Percentiles rank a stretch among this genome's conserved stretches.
phyloP scores from a whole-genome alignment of 2,888 invertebrate genomes.

The Drosophila silvestris region DNA sequence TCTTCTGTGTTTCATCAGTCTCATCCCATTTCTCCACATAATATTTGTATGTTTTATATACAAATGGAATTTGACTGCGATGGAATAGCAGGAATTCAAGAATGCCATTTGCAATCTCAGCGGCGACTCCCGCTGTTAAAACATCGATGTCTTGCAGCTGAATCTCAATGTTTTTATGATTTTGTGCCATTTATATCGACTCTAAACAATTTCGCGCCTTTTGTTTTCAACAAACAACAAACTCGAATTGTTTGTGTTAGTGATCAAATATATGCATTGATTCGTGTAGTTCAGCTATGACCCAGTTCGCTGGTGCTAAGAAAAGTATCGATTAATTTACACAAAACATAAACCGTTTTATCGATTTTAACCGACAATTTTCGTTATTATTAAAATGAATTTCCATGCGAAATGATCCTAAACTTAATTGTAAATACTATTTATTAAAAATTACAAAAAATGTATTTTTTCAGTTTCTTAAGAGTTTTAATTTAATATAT shows the following conservation, averaged over 20 bases:
- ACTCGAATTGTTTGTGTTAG: slow-evolving; percentile 18
- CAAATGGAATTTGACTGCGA: slow-evolving; percentile 84
- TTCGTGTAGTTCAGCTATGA: background rate
- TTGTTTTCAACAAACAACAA: slow-evolving; percentile 40
- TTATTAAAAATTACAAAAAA: background rate
- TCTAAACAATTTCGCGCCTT: slow-evolving; percentile 48
- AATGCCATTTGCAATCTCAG: slow-evolving; percentile 78
- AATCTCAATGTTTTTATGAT: slow-evolving; percentile 69
- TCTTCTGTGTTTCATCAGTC: slow-evolving; percentile 15
- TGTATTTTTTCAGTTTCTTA: background rate
- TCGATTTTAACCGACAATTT: slow-evolving; percentile 2
- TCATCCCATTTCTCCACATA: slow-evolving; percentile 80
- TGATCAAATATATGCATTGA: background rate
- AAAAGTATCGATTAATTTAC: slow-evolving; percentile 16
- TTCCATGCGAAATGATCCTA: background rate
- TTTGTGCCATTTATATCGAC: slow-evolving; percentile 50
- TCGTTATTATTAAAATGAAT: background rate
- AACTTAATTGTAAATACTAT: background rate
- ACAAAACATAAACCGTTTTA: background rate
- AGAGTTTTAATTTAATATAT: background rate
- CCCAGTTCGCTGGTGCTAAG: background rate
- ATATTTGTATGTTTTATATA: slow-evolving; percentile 83
- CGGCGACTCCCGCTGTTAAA: slow-evolving; percentile 72
- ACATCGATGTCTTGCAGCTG: slow-evolving; percentile 78
- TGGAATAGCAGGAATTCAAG: slow-evolving; percentile 83